Conservation (phyloP, 2,888 invertebrate genomes). For the Chesias legatella region DNA sequence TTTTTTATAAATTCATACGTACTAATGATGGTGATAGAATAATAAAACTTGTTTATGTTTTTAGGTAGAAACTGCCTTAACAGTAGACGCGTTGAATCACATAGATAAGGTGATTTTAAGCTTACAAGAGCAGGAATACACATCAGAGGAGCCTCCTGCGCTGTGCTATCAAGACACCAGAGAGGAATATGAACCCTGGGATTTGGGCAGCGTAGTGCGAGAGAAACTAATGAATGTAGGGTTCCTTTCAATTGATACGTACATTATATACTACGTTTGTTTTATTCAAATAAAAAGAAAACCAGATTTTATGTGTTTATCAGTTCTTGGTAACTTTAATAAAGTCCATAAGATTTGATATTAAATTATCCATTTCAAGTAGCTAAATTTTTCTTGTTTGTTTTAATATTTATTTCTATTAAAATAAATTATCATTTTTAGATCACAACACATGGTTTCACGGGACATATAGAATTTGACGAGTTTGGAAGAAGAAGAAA, state of each 20-base stretch:
- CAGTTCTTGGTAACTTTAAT: too few species aligned
- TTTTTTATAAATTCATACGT: too few species aligned
- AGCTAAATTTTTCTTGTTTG: too few species aligned
- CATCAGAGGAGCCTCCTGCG: slow-evolving; percentile 82
- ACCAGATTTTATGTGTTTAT: too few species aligned
- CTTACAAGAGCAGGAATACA: slow-evolving; percentile 21
- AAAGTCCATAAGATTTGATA: too few species aligned
- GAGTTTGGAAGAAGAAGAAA: slow-evolving; percentile 82
- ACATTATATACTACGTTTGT: too few species aligned
- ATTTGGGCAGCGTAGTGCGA: slow-evolving; percentile 35
- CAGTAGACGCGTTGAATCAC: slow-evolving; percentile 63
- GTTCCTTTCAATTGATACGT: too few species aligned
- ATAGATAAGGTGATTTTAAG: slow-evolving; percentile 47
- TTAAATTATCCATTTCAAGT: too few species aligned
- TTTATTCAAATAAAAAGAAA: too few species aligned
- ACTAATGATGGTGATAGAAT: not conserved
- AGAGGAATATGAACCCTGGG: slow-evolving; percentile 61
- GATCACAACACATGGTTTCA: slow-evolving; percentile 79
- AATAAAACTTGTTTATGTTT: slow-evolving; percentile 20
- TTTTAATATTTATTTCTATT: not conserved
- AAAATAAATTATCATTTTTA: slow-evolving; percentile 39
- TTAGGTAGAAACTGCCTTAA: slow-evolving; percentile 62
- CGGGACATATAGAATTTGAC: slow-evolving; percentile 85
- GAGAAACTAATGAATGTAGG: slow-evolving; percentile 43
- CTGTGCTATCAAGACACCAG: slow-evolving; percentile 84